Evolutionary conservation across 2,113 vertebrate species (phyloP), one percentile per base, ranked within the genome.

Genomic region (Struthio camelus): DNA sequence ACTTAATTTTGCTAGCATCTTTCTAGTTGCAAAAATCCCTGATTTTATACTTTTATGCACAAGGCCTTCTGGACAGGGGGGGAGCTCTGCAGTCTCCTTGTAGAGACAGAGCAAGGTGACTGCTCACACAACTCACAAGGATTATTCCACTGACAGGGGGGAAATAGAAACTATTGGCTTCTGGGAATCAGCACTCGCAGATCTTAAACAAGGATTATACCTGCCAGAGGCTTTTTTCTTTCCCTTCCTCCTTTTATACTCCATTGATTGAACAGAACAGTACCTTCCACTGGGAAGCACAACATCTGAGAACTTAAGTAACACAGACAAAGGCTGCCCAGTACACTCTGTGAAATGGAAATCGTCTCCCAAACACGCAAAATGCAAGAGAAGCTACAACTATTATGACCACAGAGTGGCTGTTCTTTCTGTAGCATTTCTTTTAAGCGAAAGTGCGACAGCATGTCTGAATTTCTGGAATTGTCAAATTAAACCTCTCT

Each of bases 21-120:
- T 46, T 15, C 71, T 18, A 14, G 36, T 5, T 24, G 38, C 10
- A 23, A 64, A 42, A 67, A 14, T 30, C 20, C 40, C 58, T 7
- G 0, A 6, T 28, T 24, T 20, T 10, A 36, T 15, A 1, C 22
- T 48, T 78, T 38, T 4, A 24, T 20, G 24, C 2, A 1, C 8
- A 38, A 0, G 6, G 25, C 23, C 36, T 36, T 15, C 24, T 24
- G 56, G 48, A 4, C 18, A 20, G 61, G 0, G 2, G 2, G 34
- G 18, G 56, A 70, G 69, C 51, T 53, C 48, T n/a, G 71, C 20
- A 19, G 6, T 10, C 65, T 72, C 59, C 46, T 32, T 6, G 23
- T 6, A 8, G 4, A 2, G 13, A 6, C 0, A 24, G 40, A 10
- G 27, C 36, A 13, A 30, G 18, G 20, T 0, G 14, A 51, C 23